A percentile compares a stretch with the other conserved stretches of the same genome.
These are phyloP conservation scores for Galbula dea DNA, from an alignment of 2,113 vertebrate species.

Conservation along the genomic window DNA sequence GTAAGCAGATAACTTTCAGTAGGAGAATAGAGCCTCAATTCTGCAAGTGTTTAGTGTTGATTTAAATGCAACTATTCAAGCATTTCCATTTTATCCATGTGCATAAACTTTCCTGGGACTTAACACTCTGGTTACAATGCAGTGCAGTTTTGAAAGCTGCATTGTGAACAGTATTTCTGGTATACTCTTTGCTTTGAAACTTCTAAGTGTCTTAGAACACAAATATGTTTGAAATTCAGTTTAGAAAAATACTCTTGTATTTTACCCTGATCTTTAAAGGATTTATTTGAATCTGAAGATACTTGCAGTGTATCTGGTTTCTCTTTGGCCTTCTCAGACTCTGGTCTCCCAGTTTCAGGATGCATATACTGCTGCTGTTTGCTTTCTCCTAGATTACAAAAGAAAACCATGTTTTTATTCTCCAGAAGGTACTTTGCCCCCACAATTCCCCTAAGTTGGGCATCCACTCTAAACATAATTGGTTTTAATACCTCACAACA, in stretches of 20 bases:
- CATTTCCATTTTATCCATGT: neutral
- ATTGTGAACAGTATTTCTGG: neutral
- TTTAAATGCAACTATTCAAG: neutral
- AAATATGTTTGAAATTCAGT: neutral
- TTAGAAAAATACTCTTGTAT: neutral
- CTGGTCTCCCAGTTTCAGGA: neutral
- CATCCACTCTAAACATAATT: neutral
- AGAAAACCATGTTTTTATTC: neutral
- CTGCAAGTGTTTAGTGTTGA: neutral
- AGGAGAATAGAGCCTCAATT: neutral
- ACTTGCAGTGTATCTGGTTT: neutral
- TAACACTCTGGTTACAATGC: neutral
- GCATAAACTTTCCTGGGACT: neutral
- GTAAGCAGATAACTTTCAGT: neutral
- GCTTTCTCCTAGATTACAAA: neutral
- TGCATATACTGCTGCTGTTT: neutral
- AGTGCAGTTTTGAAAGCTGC: neutral
- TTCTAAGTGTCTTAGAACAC: neutral
- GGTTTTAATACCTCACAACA: neutral
- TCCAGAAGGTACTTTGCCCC: neutral
- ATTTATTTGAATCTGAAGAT: neutral
- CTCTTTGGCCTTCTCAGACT: neutral
- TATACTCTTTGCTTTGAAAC: neutral
- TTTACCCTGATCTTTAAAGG: neutral
- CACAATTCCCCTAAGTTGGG: neutral